A percentile compares a stretch with the other conserved stretches of the same genome.
These are phyloP conservation scores for Poeciliopsis retropinna DNA, from an alignment of 2,113 vertebrate species.

Conservation along the genomic window DNA sequence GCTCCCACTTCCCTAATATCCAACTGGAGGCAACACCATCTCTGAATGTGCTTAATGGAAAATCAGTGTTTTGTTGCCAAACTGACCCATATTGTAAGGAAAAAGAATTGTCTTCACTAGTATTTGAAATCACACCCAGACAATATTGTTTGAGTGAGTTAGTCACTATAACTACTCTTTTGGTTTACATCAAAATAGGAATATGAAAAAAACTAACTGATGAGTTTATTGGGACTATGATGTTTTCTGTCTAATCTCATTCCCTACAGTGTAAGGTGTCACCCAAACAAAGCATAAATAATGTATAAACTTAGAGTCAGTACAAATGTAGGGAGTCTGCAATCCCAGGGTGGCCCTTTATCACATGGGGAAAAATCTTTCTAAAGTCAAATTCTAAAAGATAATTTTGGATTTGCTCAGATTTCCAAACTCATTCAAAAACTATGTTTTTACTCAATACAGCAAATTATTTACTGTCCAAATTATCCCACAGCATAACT, in stretches of 20 bases:
- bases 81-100: constrained; percentile 25
- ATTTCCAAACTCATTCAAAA: not conserved
- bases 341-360: not conserved
- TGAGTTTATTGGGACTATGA: not conserved
- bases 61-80: constrained; percentile 55
- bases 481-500: not conserved
- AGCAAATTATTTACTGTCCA: not conserved
- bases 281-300: constrained; percentile 11
- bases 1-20: constrained; percentile 46
- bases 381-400: not conserved
- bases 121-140: constrained; percentile 44
- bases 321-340: not conserved
- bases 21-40: constrained; percentile 38
- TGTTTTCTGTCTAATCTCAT: not conserved
- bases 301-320: constrained; percentile 5
- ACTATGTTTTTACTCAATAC: not conserved
- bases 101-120: constrained; percentile 21
- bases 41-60: constrained; percentile 53
- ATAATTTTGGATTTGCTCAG: constrained; percentile 9
- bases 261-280: constrained; percentile 19
- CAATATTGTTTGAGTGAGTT: constrained; percentile 28
- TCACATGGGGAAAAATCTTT: not conserved
- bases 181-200: constrained; percentile 39
- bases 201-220: constrained; percentile 21
- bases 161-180: constrained; percentile 13